Base-by-base conservation (phyloP, 1,140 invertebrate genomes). In the Eumaeus atala region DNA sequence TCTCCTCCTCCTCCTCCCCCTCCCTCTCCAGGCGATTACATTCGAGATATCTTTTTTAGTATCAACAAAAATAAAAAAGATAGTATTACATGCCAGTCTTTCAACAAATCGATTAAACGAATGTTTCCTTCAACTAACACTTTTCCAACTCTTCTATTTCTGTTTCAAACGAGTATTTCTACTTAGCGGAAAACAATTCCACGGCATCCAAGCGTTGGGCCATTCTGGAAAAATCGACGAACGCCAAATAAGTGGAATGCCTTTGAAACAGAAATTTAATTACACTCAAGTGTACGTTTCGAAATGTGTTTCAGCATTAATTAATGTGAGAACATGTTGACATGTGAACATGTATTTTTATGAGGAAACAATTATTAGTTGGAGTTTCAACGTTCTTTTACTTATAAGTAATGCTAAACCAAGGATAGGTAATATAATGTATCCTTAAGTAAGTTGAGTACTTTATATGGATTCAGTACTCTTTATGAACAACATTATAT, bases 241-340 rank as follows among this genome's bases (percentile, higher is more conserved):
- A 16, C 40, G n/a, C 35, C 35, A n/a, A 37, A 37, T 37, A 16
- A 16, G 17, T 16, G 40, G 40, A 44, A 44, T 44, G 40, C 40
- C 40, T 44, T 44, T 44, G 40, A 28, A 44, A 44, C 40, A 16
- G 40, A 44, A 44, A 44, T 44, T 44, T 44, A 44, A 44, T 44
- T 44, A 44, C 40, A 14, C 38, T 8, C 7, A 44, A 17, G 40
- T 16, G 17, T 16, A 16, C 40, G 40, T 7, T 44, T 9, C 9
- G 17, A 44, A 9, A 44, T 44, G 14, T 9, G 40, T 44, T 17
- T 16, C 9, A 16, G 16, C 16, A 9, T 4, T 14, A 1, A 42
- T 42, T 16, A 44, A 16, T 9, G 14, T 44, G 8, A 12, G 8
- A 11, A 40, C 9, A 44, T 17, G 8, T 0, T 40, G 8, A 12